Evolutionary conservation across 2,113 vertebrate species (phyloP).

Genomic region (Strigops habroptila): DNA sequence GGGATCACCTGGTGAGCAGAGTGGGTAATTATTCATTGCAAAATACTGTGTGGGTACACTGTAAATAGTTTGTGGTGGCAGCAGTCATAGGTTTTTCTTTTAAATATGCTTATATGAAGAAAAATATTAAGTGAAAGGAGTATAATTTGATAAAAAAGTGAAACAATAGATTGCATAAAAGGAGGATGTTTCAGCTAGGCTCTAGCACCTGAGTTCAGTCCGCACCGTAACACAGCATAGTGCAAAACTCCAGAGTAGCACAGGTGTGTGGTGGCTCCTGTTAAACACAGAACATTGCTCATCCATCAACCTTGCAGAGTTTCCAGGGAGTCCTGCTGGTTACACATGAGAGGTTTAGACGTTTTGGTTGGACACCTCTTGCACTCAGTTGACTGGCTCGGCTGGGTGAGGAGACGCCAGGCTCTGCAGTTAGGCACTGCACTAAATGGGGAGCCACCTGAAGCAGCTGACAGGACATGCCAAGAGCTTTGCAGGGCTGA

Average conservation of each 20-base stretch:
- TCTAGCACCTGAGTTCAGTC: neutral
- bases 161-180: neutral
- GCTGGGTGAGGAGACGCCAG: neutral
- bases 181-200: neutral
- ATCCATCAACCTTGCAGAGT: neutral
- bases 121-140: neutral
- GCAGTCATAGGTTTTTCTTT: neutral
- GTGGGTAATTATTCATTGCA: neutral
- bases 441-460: neutral
- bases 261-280: neutral
- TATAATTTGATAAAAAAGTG: neutral
- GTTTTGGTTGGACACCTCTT: fast-evolving
- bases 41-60: neutral
- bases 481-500: neutral
- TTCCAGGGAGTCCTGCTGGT: neutral
- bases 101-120: neutral
- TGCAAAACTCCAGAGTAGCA: neutral
- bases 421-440: neutral
- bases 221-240: fast-evolving
- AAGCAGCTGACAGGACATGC: neutral
- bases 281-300: neutral
- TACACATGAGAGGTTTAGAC: fast-evolving
- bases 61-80: neutral
- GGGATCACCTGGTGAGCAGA: neutral
- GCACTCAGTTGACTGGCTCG: fast-evolving